These are phyloP conservation scores for Lysandra coridon DNA, from an alignment of 2,888 invertebrate genomes.

Conservation along the genomic window DNA sequence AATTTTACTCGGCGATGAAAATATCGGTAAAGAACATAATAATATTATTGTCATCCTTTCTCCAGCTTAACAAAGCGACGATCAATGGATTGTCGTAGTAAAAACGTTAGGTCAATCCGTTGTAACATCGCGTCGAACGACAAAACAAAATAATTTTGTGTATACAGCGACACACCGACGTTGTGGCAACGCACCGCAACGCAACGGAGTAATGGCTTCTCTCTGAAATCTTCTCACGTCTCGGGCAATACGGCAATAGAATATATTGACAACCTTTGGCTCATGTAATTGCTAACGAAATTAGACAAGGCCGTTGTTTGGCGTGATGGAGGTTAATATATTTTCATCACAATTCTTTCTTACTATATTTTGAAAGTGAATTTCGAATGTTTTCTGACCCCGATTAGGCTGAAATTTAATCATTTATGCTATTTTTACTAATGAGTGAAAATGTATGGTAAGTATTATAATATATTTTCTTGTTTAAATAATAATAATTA, in stretches of 20 bases:
- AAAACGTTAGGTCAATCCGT: no score
- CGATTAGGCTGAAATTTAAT: background rate
- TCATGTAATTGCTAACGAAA: slow-evolving; percentile 25
- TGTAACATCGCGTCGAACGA: no score
- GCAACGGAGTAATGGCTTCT: background rate
- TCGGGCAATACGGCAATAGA: slow-evolving; percentile 19
- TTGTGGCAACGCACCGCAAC: background rate
- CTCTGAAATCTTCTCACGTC: background rate
- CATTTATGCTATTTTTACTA: background rate
- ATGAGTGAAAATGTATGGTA: background rate
- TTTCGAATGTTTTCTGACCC: background rate
- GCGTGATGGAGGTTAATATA: slow-evolving; percentile 6
- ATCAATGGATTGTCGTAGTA: no score
- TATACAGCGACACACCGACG: background rate
- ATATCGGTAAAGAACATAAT: no score
- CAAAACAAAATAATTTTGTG: no score
- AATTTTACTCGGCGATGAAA: no score
- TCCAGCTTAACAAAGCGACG: no score
- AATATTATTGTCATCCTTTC: no score
- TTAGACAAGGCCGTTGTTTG: slow-evolving; percentile 9
- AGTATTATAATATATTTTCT: background rate
- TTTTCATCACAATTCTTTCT: background rate
- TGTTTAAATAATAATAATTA: no score
- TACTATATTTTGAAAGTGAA: background rate
- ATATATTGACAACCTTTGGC: slow-evolving; percentile 27